Conservation (phyloP, 2,888 invertebrate genomes). For the Erpobdella octoculata region DNA sequence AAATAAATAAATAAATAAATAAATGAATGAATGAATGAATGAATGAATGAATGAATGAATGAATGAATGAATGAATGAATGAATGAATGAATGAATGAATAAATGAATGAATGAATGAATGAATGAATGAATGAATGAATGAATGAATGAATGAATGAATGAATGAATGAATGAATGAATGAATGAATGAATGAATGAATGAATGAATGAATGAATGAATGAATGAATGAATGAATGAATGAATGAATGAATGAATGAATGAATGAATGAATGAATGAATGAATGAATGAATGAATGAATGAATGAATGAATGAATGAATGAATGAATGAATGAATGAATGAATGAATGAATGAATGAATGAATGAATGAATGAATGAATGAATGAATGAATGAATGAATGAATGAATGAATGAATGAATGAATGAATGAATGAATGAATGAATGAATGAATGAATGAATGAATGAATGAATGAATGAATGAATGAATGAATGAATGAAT, state of each 20-base stretch:
- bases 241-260: neutral
- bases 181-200: neutral
- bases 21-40: neutral
- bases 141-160: neutral
- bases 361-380: neutral
- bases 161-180: neutral
- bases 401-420: slow-evolving; percentile 3
- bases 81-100: neutral
- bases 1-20: too few species aligned
- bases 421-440: neutral
- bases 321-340: neutral
- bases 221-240: neutral
- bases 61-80: neutral
- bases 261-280: neutral
- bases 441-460: neutral
- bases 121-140: neutral
- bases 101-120: neutral
- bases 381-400: neutral
- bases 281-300: neutral
- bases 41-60: neutral
- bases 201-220: neutral
- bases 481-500: slow-evolving; percentile 8
- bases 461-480: slow-evolving; percentile 1
- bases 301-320: neutral
- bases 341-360: neutral